Conservation (phyloP, 2,113 vertebrate genomes). For the Malaclemys terrapin region DNA sequence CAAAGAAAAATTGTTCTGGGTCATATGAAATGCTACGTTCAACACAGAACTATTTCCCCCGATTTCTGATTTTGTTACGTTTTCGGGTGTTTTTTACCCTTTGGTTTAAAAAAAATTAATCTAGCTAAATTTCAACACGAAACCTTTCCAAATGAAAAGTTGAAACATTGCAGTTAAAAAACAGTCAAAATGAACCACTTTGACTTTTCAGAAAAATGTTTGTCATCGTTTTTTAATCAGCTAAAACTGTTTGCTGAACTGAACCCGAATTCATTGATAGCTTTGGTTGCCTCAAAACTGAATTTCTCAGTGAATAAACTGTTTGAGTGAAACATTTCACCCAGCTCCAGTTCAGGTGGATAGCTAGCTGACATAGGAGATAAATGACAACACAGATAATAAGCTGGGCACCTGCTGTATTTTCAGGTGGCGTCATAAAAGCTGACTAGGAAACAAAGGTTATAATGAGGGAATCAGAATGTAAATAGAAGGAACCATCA, state of each 20-base stretch:
- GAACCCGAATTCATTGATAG: not conserved
- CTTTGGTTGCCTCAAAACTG: not conserved
- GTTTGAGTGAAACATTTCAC: not conserved
- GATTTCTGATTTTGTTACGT: not conserved
- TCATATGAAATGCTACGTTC: not conserved
- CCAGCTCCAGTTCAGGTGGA: not conserved
- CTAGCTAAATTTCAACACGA: not conserved
- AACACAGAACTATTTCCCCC: not conserved
- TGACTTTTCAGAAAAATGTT: too few species aligned
- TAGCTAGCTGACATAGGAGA: not conserved
- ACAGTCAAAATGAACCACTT: not conserved
- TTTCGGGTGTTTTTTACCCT: not conserved
- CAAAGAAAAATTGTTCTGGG: not conserved
- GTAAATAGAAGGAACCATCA: not conserved
- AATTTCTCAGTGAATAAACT: not conserved
- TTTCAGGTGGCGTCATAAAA: not conserved
- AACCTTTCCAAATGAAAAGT: not conserved
- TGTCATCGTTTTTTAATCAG: not conserved
- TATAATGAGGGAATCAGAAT: not conserved
- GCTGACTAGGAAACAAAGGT: not conserved
- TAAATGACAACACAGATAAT: not conserved
- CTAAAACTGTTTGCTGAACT: not conserved
- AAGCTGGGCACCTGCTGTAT: not conserved
- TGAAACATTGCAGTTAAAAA: not conserved
- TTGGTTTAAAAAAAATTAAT: not conserved